Evolutionary conservation across 2,888 invertebrate genomes (phyloP), one percentile per base, ranked within the genome.

Genomic region (Pecten maximus): DNA sequence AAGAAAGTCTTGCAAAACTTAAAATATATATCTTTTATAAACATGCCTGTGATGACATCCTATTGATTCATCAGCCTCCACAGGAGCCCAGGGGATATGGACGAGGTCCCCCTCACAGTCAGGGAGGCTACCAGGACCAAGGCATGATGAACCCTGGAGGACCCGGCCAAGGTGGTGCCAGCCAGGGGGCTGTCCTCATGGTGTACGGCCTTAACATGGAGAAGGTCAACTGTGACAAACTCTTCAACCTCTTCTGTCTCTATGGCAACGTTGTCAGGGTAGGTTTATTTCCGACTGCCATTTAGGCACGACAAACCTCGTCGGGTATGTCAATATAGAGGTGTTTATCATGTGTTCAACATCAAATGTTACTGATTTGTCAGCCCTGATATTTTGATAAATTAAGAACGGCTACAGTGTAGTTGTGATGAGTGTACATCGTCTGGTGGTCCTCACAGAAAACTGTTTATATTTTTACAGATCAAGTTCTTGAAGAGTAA

Each of bases 211-310:
- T 99, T 93, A 98, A 99, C 97, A 98, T 98, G 90, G 98, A 98
- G 95, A 98, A 98, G 95, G 98, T 99, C 96, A 99, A 99, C 97
- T 98, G 99, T 93, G 99, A 99, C 96, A 98, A 98, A 96, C 98
- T 99, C 92, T 99, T 99, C 98, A 99, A 99, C 97, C 97, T 99
- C 95, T 98, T 99, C 97, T 99, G 99, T 97, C 98, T 99, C 93
- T 99, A 99, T 97, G 99, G 99, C 95, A 99, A 99, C 97, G 99
- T 99, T 94, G 98, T 99, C 95, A 98, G 99, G 98, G 99, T 99
- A 97, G 97, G 97, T 95, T 19, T 35, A 87, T 2, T n/a, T 60
- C 60, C 6, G 10, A n/a, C n/a, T n/a, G n/a, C n/a, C n/a, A n/a
- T n/a, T n/a, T n/a, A n/a, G n/a, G n/a, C n/a, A n/a, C n/a, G n/a